These are phyloP conservation scores for Beroe forskalii DNA, from an alignment of 37 sponge, comb jelly and placozoan genomes.

Conservation along the genomic window DNA sequence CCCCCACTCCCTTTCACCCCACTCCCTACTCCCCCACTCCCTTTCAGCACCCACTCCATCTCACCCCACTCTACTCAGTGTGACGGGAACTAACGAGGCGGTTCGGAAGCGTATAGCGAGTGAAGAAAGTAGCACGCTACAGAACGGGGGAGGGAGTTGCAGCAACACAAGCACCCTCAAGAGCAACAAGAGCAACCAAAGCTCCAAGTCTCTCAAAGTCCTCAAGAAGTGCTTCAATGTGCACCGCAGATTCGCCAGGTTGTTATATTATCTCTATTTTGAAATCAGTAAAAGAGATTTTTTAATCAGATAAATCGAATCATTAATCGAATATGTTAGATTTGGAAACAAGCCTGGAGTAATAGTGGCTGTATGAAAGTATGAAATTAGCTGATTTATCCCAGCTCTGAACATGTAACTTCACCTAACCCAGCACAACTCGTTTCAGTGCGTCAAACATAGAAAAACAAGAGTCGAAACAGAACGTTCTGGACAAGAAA, in stretches of 20 bases:
- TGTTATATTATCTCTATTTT: not conserved
- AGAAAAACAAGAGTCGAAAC: not conserved
- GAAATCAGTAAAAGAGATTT: too few relatives aligned
- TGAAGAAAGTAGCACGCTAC: not conserved
- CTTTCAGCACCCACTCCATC: too few relatives aligned
- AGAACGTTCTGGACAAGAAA: slow-evolving; percentile 12
- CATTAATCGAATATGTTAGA: too few relatives aligned
- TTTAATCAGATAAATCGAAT: not conserved
- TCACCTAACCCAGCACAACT: too few relatives aligned
- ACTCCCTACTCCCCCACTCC: not conserved
- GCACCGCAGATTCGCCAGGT: slow-evolving; percentile 51
- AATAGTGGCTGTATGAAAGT: too few relatives aligned
- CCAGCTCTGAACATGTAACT: too few relatives aligned
- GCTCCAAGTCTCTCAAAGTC: slow-evolving; percentile 31
- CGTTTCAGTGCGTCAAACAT: slow-evolving; percentile 63
- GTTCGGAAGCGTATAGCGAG: slow-evolving; percentile 29
- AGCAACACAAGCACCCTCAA: slow-evolving; percentile 16
- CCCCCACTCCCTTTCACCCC: not conserved
- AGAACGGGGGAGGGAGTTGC: not conserved
- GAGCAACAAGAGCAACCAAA: slow-evolving; percentile 33
- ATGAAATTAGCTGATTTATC: too few relatives aligned
- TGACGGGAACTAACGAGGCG: slow-evolving; percentile 25
- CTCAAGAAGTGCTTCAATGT: slow-evolving; percentile 52
- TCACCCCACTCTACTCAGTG: too few relatives aligned
- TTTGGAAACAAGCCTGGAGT: too few relatives aligned